Evolutionary conservation across 2,888 invertebrate genomes (phyloP).

Genomic region (Caenorhabditis panamensis): DNA sequence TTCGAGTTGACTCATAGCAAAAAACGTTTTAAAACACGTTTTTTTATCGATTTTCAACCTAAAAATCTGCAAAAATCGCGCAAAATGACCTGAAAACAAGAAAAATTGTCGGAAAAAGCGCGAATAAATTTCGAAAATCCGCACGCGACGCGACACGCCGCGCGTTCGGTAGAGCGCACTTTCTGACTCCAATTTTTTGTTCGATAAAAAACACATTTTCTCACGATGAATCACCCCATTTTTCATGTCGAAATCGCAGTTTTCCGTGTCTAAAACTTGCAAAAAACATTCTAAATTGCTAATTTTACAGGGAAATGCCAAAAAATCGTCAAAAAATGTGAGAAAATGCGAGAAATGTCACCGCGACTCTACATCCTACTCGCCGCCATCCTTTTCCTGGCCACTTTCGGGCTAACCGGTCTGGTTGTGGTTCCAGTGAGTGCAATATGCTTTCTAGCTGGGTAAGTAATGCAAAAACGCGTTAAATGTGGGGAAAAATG

Average conservation of each 20-base stretch:
- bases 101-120: conserved; percentile 6
- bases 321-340: conserved; percentile 8
- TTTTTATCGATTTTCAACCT: conserved; percentile 3
- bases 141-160: conserved; percentile 31
- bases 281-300: background rate
- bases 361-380: conserved; percentile 61
- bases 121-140: conserved; percentile 26
- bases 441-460: conserved; percentile 58
- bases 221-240: background rate
- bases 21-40: no score
- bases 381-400: conserved; percentile 62
- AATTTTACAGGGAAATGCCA: background rate
- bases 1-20: no score
- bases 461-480: conserved; percentile 51
- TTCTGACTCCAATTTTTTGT: conserved; percentile 1
- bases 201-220: background rate
- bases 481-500: conserved; percentile 10
- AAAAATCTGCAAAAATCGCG: background rate
- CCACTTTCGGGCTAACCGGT: conserved; percentile 69
- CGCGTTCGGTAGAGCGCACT: conserved; percentile 26
- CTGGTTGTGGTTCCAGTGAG: conserved; percentile 59
- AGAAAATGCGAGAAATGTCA: conserved; percentile 21
- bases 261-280: no score
- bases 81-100: background rate
- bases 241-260: background rate